Base-by-base conservation (phyloP, 2,113 vertebrate genomes). In the Myotis yumanensis region DNA sequence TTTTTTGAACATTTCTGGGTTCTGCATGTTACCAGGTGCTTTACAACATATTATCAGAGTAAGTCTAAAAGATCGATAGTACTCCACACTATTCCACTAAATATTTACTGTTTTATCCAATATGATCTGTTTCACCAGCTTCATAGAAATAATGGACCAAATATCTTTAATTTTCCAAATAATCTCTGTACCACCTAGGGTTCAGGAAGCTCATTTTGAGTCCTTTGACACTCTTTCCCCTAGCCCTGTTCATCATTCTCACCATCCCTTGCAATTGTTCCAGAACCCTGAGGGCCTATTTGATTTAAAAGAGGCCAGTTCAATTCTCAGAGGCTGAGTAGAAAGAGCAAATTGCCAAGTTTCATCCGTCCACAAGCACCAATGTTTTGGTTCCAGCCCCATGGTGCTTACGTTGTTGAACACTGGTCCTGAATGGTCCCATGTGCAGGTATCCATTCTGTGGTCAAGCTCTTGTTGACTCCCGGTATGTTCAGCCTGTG, bases 391-490 rank as follows among this genome's bases (percentile, higher is more conserved):
- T 57, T 43, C 35, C 4, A 18, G 7, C 0, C n/a, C 8, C 11
- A 1, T 1, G 4, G 16, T 52, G 23, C 57, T 52, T 22, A 1
- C 20, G 3, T 43, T 71, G 20, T n/a, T 83, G 57, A 90, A 30
- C n/a, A 20, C 4, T 4, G 64, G 54, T 73, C 18, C n/a, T 48
- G 11, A 25, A 4, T 46, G 57, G 40, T 54, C 46, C 3, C 62
- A 7, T 2, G 3, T 2, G 12, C 4, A 43, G 40, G 4, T 40
- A 32, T 48, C 16, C 15, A 32, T 1, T 54, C 54, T 23, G 3
- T 2, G 22, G 23, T n/a, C 16, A 16, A n/a, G 7, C 16, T 80
- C 40, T 76, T 79, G 10, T 11, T 35, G 48, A 79, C 20, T 4
- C 43, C 43, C 23, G 2, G 5, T 73, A 6, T 17, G 8, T 23